phyloP scores from a whole-genome alignment of 2,797 vertebrate species.

The Stomatorhinus walkeri region DNA sequence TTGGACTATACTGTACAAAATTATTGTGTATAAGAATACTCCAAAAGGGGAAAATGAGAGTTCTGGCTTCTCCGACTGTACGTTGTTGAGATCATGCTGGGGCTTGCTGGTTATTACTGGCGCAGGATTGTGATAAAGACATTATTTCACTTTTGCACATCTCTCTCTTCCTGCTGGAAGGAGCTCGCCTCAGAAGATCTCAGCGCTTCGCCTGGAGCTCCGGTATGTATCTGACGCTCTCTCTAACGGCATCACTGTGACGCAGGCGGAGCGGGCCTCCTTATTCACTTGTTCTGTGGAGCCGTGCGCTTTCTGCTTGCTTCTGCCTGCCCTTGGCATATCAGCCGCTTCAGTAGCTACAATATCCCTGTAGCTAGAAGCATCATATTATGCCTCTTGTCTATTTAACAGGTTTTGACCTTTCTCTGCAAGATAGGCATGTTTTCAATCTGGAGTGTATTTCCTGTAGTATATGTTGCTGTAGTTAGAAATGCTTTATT shows the following conservation, averaged over 20 bases:
- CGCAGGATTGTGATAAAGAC: conserved; percentile 47
- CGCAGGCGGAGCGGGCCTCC: not conserved
- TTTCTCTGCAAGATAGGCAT: not conserved
- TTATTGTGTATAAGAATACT: conserved; percentile 36
- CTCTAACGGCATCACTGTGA: conserved; percentile 14
- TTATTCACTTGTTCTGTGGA: not conserved
- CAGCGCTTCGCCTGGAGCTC: conserved; percentile 35
- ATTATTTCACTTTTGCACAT: conserved; percentile 45
- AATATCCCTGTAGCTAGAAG: not conserved
- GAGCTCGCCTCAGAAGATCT: conserved; percentile 37
- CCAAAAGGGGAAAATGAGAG: conserved; percentile 24
- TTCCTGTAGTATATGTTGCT: not conserved
- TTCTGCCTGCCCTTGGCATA: not conserved
- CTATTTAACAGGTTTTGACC: not conserved
- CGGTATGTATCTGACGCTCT: conserved; percentile 40
- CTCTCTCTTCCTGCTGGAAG: conserved; percentile 45
- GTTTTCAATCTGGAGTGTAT: not conserved
- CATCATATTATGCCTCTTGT: not conserved
- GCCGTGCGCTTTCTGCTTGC: not conserved
- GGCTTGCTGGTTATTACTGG: conserved; percentile 60
- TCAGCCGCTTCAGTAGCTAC: not conserved
- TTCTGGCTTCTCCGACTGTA: conserved; percentile 33
- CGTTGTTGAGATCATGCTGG: conserved; percentile 59
- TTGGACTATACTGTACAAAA: conserved; percentile 40
- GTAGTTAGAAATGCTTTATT: not conserved